Evolutionary conservation across 2,888 invertebrate species (phyloP), one percentile per base, ranked within the genome.

Genomic region (Stenolophus ochropezus): DNA sequence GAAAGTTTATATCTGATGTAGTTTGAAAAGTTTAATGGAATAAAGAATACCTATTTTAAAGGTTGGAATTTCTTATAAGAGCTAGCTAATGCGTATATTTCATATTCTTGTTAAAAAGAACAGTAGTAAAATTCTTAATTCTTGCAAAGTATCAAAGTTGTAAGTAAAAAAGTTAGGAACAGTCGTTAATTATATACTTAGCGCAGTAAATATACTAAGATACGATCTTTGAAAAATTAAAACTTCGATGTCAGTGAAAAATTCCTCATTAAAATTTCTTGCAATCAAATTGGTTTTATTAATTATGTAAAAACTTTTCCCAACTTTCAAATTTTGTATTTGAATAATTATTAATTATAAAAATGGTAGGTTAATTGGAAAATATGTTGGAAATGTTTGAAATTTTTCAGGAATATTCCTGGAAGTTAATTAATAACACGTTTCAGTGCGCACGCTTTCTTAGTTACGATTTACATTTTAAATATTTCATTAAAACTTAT

Each of bases 281-380:
- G 14, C 42, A 73, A 49, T 73, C 21, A 42, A 47, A 49, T 47
- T 73, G 73, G 21, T 47, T 21, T 65, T 71, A 47, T 47, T 71
- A 47, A 71, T 47, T 21, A 71, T 47, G 47, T 73, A 42, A 49
- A 73, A 73, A 73, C 2, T 47, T 49, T 27, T 11, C 3, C n/a
- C 18, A 73, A 73, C 73, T 73, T 47, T 51, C 53, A 53, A 75
- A 25, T 75, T 75, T 75, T 56, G 73, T 74, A 56, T 74, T 49
- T 18, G 47, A 47, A 74, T 74, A 74, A 74, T 74, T 74, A 74
- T 47, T 74, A 74, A 74, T 74, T 74, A 49, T 74, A 27, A 65
- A 65, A 65, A 25, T 61, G 23, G 21, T 65, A 16, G 27, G 23
- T 65, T 65, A 65, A 65, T 65, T 65, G 65, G 23, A 65, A 65